Evolutionary conservation across 1,140 invertebrate genomes (phyloP).

Genomic region (Drosophila fuyamai): DNA sequence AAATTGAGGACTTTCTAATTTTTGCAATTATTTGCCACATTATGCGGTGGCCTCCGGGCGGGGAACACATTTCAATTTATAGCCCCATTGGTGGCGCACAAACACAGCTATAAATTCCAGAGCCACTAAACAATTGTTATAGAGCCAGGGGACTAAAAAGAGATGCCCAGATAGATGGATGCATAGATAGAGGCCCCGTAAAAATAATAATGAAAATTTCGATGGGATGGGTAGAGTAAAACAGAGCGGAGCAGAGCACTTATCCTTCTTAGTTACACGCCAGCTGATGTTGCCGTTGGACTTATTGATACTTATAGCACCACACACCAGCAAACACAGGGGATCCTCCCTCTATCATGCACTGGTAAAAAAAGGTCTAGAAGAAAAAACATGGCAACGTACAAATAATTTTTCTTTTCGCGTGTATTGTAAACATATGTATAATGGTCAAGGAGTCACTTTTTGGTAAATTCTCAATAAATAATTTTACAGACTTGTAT

Average conservation of each 20-base stretch:
- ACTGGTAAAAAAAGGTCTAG: background rate
- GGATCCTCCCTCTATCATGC: conserved; percentile 14
- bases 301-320: conserved; percentile 81
- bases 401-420: no score
- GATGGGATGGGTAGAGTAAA: conserved; percentile 35
- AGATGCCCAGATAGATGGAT: conserved; percentile 36
- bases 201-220: conserved; percentile 80
- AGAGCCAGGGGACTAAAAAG: conserved; percentile 2
- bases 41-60: background rate
- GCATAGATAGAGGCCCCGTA: conserved; percentile 25
- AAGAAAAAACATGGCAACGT: no score
- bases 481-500: no score
- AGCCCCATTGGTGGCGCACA: conserved; percentile 58
- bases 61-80: conserved; percentile 68
- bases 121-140: conserved; percentile 69
- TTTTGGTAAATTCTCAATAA: no score
- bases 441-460: no score
- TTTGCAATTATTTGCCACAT: conserved; percentile 64
- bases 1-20: conserved; percentile 28
- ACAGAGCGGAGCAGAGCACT: conserved; percentile 45
- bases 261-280: conserved; percentile 82
- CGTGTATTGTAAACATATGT: no score
- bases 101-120: conserved; percentile 73
- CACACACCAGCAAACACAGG: conserved; percentile 41
- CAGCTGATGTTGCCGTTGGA: conserved; percentile 59